These are phyloP conservation scores for Lontra canadensis DNA, from an alignment of 2,113 vertebrate genomes.

Conservation along the genomic window DNA sequence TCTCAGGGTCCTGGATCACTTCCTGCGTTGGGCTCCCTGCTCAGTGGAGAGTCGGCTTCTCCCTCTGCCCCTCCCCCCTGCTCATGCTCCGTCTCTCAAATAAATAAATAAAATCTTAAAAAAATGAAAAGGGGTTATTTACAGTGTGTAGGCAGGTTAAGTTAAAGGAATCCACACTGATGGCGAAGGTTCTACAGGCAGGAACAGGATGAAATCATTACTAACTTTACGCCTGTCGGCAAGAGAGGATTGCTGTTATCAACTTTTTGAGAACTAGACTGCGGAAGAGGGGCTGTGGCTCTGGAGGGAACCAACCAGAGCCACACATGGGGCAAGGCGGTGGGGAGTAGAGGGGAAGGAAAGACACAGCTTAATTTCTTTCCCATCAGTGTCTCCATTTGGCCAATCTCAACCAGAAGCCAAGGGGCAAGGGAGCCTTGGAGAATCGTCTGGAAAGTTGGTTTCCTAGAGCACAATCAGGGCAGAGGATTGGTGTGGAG, in stretches of 20 bases:
- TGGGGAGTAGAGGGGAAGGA: fast-evolving
- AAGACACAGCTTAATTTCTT: not conserved
- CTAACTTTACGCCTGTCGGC: not conserved
- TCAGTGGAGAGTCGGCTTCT: too few relatives aligned
- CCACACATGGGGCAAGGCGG: not conserved
- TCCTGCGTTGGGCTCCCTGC: too few relatives aligned
- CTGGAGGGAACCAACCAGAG: not conserved
- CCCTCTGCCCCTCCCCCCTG: too few relatives aligned
- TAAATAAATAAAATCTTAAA: too few relatives aligned
- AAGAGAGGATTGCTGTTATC: not conserved
- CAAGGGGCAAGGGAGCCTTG: not conserved
- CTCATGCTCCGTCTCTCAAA: too few relatives aligned
- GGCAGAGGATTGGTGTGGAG: not conserved
- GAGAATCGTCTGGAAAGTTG: too few relatives aligned
- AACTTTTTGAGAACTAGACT: too few relatives aligned
- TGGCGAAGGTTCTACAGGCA: not conserved
- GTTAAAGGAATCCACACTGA: not conserved
- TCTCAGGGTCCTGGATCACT: too few relatives aligned
- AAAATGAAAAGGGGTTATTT: not conserved
- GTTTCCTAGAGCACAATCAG: not conserved
- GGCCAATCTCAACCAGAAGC: not conserved
- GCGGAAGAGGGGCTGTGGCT: not conserved
- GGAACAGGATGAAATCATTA: not conserved
- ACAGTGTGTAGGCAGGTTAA: not conserved
- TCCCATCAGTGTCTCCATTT: not conserved